Percentiles rank a stretch among this genome's conserved stretches.
Conservation (phyloP, 2,797 vertebrate species). For the Notolabrus celidotus region DNA sequence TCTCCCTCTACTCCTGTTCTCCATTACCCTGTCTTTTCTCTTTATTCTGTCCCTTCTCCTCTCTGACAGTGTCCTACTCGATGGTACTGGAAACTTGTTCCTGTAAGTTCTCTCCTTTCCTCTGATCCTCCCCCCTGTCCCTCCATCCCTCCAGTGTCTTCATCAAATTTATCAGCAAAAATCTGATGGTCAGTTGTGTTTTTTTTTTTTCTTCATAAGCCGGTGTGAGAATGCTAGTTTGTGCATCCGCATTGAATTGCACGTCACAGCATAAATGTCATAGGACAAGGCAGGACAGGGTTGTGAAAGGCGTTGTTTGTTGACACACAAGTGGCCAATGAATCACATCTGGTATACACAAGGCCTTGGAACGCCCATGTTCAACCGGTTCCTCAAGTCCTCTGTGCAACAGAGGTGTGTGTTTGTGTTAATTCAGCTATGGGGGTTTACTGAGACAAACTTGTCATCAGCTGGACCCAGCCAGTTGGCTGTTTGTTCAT, state of each 20-base stretch:
- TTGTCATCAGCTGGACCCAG: slow-evolving; percentile 39
- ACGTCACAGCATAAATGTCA: slow-evolving; percentile 37
- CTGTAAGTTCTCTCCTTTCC: slow-evolving; percentile 86
- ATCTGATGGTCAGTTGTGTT: slow-evolving; percentile 73
- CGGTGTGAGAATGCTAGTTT: slow-evolving; percentile 56
- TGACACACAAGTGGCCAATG: slow-evolving; percentile 64
- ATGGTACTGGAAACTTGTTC: slow-evolving; percentile 92
- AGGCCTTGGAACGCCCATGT: slow-evolving; percentile 39
- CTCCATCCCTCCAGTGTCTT: slow-evolving; percentile 74
- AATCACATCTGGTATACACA: slow-evolving; percentile 38
- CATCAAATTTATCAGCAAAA: slow-evolving; percentile 72
- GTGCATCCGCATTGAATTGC: slow-evolving; percentile 50
- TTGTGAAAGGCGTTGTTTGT: slow-evolving; percentile 45
- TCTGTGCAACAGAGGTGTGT: slow-evolving; percentile 31
- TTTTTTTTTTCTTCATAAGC: slow-evolving; percentile 35
- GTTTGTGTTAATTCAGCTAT: slow-evolving; percentile 40
- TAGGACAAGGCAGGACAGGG: slow-evolving; percentile 20
- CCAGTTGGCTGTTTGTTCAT: slow-evolving; percentile 60
- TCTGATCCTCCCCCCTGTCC: slow-evolving; percentile 74
- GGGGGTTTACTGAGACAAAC: slow-evolving; percentile 44
- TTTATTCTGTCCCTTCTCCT: slow-evolving; percentile 68
- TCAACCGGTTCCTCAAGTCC: slow-evolving; percentile 58
- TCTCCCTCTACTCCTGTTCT: slow-evolving; percentile 85
- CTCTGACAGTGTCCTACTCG: slow-evolving; percentile 86
- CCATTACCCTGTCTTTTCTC: slow-evolving; percentile 73